These are phyloP conservation scores for Cyphomyrus plagiostoma DNA, from an alignment of 2,113 vertebrate species.

Conservation along the genomic window DNA sequence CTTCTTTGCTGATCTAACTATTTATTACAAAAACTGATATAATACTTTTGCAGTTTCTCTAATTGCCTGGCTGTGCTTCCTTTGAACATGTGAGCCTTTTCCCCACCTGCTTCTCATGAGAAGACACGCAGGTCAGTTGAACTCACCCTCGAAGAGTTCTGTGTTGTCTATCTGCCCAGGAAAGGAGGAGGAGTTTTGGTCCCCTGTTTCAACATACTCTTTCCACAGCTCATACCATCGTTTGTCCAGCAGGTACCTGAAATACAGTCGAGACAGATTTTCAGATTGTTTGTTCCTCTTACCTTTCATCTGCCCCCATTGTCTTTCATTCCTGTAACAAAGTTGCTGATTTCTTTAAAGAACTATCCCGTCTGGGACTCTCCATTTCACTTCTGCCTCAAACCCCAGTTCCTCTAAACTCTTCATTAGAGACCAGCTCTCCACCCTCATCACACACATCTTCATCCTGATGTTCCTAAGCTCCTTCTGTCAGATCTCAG, in stretches of 20 bases:
- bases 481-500: background rate
- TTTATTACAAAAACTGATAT: background rate
- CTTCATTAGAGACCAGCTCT: background rate
- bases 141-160: conserved; percentile 69
- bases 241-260: conserved; percentile 70
- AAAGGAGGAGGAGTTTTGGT: conserved; percentile 67
- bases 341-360: background rate
- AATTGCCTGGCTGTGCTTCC: background rate
- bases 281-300: background rate
- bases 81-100: background rate
- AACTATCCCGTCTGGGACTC: background rate
- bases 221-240: conserved; percentile 76
- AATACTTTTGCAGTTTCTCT: background rate
- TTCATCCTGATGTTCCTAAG: background rate
- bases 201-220: conserved; percentile 64
- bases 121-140: background rate
- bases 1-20: background rate
- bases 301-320: background rate
- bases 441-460: background rate
- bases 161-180: conserved; percentile 72
- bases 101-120: background rate
- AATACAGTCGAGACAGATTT: conserved; percentile 21
- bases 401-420: background rate
- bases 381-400: background rate
- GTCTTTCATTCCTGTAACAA: background rate